Percentiles rank a stretch among this genome's conserved stretches.
phyloP scores from a whole-genome alignment of 2,113 vertebrate genomes.

The Prunella fulvescens region DNA sequence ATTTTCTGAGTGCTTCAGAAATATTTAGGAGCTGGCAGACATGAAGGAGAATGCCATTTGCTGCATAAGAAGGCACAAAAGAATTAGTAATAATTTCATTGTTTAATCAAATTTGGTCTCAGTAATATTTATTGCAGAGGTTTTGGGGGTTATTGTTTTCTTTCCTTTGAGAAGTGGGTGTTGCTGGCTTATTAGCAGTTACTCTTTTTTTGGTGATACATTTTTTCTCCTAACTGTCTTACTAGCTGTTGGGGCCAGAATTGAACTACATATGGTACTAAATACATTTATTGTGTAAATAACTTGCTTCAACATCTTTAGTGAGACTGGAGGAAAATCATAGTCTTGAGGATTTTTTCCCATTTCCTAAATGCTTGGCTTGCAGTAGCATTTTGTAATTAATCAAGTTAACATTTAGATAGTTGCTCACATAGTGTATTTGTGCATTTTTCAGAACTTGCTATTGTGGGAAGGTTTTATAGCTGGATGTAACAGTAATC shows the following conservation, averaged over 20 bases:
- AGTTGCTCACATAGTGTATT: not conserved
- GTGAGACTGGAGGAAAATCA: not conserved
- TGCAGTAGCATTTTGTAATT: not conserved
- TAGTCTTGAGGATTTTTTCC: not conserved
- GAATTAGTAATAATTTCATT: not conserved
- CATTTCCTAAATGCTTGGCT: not conserved
- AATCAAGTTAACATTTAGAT: not conserved
- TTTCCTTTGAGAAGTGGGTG: not conserved
- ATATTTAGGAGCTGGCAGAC: not conserved
- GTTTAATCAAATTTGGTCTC: not conserved
- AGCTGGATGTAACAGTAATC: not conserved
- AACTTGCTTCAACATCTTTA: not conserved
- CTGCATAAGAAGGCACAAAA: not conserved
- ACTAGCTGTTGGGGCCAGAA: not conserved
- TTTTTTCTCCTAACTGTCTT: not conserved
- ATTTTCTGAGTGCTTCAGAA: not conserved
- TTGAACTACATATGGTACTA: not conserved
- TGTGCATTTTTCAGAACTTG: constrained; percentile 20
- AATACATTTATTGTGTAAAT: not conserved
- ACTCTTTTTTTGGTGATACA: not conserved
- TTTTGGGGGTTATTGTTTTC: not conserved
- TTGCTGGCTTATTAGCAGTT: not conserved
- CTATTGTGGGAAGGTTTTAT: not conserved
- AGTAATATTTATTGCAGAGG: not conserved
- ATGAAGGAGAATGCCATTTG: not conserved